phyloP scores from a whole-genome alignment of 1,140 invertebrate species.

The Megalonaias nervosa region DNA sequence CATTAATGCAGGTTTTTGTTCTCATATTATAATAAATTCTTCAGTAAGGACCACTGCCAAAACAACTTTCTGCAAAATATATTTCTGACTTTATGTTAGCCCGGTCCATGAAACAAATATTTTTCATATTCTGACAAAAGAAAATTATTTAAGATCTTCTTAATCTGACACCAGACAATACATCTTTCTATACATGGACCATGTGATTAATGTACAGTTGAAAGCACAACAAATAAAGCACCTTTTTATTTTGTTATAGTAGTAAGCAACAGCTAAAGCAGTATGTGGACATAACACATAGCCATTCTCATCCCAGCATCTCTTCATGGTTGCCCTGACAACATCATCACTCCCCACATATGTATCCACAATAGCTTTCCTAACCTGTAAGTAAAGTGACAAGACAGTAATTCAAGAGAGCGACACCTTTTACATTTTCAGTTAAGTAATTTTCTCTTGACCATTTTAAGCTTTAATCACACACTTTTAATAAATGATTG shows the following conservation, averaged over 20 bases:
- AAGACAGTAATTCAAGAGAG: neutral
- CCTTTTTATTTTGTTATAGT: conserved; percentile 42
- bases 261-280: conserved; percentile 70
- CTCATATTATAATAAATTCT: no score
- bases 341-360: conserved; percentile 55
- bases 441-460: neutral
- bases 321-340: conserved; percentile 66
- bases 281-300: conserved; percentile 74
- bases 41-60: no score
- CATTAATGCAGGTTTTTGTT: no score
- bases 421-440: neutral
- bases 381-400: conserved; percentile 46
- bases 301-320: conserved; percentile 67
- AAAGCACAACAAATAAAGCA: no score
- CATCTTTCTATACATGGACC: no score
- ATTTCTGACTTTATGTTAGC: no score
- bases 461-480: conserved; percentile 2
- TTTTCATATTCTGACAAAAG: no score
- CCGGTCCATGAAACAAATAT: no score
- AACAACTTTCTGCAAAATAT: no score
- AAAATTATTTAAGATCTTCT: no score
- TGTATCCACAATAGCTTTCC: conserved; percentile 45
- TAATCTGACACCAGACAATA: no score
- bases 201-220: no score
- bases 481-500: neutral